A percentile compares a stretch with the other conserved stretches of the same genome.
phyloP scores from a whole-genome alignment of 2,888 invertebrate genomes.

The Hymenopus coronatus region DNA sequence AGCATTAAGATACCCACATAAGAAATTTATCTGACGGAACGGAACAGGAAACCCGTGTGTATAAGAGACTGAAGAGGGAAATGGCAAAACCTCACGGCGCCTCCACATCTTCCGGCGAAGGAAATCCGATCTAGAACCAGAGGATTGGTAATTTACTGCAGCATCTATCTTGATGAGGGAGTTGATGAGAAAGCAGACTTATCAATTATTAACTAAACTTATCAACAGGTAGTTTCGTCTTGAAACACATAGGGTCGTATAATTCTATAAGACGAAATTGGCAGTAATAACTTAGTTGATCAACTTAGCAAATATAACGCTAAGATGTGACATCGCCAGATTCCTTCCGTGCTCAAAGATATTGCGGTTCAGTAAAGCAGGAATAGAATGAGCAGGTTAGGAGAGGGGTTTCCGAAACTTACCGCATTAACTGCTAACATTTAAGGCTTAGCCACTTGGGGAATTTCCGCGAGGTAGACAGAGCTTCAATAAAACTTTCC shows the following conservation, averaged over 20 bases:
- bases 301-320: not conserved
- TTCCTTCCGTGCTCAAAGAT: not conserved
- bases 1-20: not conserved
- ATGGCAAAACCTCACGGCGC: not conserved
- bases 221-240: not conserved
- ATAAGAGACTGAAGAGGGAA: not conserved
- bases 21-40: not conserved
- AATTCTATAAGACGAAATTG: not conserved
- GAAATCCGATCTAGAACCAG: not conserved
- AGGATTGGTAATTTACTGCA: not conserved
- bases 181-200: not conserved
- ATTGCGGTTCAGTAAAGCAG: not conserved
- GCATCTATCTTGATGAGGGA: not conserved
- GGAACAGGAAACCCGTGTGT: not conserved
- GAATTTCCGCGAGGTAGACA: too few species aligned
- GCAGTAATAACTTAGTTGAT: not conserved
- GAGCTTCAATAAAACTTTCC: too few species aligned
- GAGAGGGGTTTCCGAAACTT: too few species aligned
- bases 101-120: not conserved
- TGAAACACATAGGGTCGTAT: not conserved
- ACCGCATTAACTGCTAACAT: too few species aligned
- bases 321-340: not conserved
- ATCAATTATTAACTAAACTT: not conserved
- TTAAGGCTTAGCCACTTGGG: too few species aligned
- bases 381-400: not conserved